A percentile compares a stretch with the other conserved stretches of the same genome.
Evolutionary conservation across 2,113 vertebrate genomes (phyloP).

Genomic region (Urocynchramus pylzowi): DNA sequence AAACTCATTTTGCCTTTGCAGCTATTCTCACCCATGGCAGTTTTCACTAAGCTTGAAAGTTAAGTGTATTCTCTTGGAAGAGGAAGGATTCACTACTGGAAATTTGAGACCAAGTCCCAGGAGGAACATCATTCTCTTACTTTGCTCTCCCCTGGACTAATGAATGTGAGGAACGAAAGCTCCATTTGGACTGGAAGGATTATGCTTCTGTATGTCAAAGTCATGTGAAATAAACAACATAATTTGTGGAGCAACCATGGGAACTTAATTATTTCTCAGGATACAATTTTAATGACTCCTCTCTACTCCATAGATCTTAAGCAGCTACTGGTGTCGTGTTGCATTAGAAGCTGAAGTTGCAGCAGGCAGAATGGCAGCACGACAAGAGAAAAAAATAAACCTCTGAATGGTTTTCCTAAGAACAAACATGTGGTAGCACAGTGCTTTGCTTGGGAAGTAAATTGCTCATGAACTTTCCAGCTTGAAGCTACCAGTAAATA

Average conservation of each 20-base stretch:
- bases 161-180: background rate
- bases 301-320: background rate
- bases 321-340: background rate
- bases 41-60: background rate
- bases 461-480: conserved; percentile 21
- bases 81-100: background rate
- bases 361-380: background rate
- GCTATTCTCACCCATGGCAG: background rate
- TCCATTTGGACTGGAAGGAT: background rate
- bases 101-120: background rate
- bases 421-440: background rate
- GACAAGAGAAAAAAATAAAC: background rate
- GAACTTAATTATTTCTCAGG: conserved; percentile 1
- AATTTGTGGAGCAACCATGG: background rate
- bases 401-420: background rate
- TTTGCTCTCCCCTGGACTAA: background rate
- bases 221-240: background rate
- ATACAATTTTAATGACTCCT: background rate
- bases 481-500: conserved; percentile 34
- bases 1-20: background rate
- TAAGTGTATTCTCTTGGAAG: background rate
- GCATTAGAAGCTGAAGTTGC: background rate
- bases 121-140: background rate
- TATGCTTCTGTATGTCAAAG: background rate
- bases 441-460: background rate